Conservation (phyloP, 2,888 invertebrate species). For the Schizotus pectinicornis region DNA sequence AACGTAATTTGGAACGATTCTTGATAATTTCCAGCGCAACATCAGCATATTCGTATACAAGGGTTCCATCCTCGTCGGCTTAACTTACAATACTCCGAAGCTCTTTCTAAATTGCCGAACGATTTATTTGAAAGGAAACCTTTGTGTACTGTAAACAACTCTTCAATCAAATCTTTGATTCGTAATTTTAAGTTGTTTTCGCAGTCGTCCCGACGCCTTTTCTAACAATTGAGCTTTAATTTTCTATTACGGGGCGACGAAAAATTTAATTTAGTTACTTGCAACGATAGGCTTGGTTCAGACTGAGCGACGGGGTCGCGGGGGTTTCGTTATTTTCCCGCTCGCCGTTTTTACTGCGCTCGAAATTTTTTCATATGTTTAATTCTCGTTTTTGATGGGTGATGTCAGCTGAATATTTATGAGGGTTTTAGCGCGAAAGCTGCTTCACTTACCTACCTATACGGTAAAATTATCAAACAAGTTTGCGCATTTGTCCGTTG, state of each 20-base stretch:
- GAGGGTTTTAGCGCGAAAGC: not conserved
- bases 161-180: constrained; percentile 38
- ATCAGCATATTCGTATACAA: constrained; percentile 22
- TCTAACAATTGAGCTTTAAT: constrained; percentile 31
- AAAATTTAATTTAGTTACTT: constrained; percentile 21
- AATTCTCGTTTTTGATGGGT: too few species aligned
- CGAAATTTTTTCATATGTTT: not conserved
- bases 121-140: constrained; percentile 34
- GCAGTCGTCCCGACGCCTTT: constrained; percentile 34
- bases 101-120: constrained; percentile 28
- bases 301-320: not conserved
- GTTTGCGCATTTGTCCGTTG: constrained; percentile 18
- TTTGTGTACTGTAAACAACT: constrained; percentile 37
- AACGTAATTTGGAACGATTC: constrained; percentile 28
- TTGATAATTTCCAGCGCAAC: constrained; percentile 23
- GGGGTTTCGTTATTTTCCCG: not conserved
- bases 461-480: constrained; percentile 13
- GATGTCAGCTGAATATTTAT: too few species aligned
- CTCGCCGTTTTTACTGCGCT: not conserved
- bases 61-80: constrained; percentile 6
- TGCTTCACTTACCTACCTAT: not conserved
- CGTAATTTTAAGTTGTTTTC: constrained; percentile 38
- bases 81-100: constrained; percentile 9
- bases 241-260: constrained; percentile 24
- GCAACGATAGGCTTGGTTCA: too few species aligned